A percentile compares a stretch with the other conserved stretches of the same genome.
Evolutionary conservation across 2,797 vertebrate species (phyloP).

Genomic region (Corythornis leucogaster): DNA sequence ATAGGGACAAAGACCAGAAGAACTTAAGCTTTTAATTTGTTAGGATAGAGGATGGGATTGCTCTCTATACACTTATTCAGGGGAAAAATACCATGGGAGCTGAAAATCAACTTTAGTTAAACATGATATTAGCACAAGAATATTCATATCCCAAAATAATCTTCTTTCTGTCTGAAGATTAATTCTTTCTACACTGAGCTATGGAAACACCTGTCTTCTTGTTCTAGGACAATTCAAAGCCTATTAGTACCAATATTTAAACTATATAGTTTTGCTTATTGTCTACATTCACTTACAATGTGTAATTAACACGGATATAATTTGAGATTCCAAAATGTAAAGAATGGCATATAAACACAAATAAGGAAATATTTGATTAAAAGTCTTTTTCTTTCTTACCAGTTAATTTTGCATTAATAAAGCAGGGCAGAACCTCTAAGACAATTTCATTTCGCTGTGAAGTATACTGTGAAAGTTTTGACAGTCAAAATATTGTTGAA

Average conservation of each 20-base stretch:
- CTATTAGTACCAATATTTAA: neutral
- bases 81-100: neutral
- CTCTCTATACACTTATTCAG: neutral
- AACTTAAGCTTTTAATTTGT: conserved; percentile 10
- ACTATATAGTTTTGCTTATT: neutral
- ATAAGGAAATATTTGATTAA: neutral
- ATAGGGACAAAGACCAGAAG: neutral
- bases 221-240: neutral
- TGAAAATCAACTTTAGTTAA: neutral
- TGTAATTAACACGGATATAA: neutral
- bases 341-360: neutral
- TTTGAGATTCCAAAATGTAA: neutral
- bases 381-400: neutral
- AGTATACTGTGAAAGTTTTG: neutral
- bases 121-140: neutral
- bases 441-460: neutral
- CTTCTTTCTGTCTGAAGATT: neutral
- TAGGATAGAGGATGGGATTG: neutral
- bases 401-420: neutral
- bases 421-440: neutral
- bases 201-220: neutral
- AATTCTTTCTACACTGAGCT: neutral
- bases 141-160: neutral
- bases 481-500: neutral
- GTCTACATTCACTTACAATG: neutral